Base-by-base conservation (phyloP, 2,113 vertebrate species). In the Eurystomus gularis region DNA sequence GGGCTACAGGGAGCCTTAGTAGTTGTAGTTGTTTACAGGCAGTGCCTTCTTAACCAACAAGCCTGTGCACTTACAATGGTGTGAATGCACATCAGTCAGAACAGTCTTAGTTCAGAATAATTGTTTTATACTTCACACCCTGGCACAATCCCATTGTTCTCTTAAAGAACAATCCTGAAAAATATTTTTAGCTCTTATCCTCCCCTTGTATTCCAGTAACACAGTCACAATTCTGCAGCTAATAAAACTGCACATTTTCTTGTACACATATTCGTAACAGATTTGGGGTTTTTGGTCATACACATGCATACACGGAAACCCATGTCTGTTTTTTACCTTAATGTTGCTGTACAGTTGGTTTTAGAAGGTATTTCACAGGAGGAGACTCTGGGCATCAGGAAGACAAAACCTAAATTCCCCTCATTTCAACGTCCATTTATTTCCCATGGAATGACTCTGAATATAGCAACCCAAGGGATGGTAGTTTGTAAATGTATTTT, bases 261-360 rank as follows among this genome's bases (percentile, higher is more conserved):
- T 28, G 10, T 48, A 51, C 29, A 55, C 21, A 18, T 73, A 44
- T 40, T 68, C 28, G 20, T 46, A 72, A 44, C 6, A 57, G 4
- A 69, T n/a, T 48, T 13, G 14, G 5, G 2, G 3, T 0, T 1
- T 9, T 60, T 37, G 24, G 20, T 46, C 44, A n/a, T 15, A 60
- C 11, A 29, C 25, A 29, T 16, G 8, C 13, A 60, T 5, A 40
- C 11, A 13, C 8, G 31, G 29, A 76, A 73, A 76, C 4, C 55
- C 48, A 37, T 26, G 2, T 17, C 39, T 42, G 33, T 33, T 79
- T 87, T 55, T 79, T 85, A 57, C 11, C n/a, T 55, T 66, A 49
- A 23, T 19, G 24, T 16, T 81, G 15, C 20, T 35, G 25, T 81
- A n/a, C 13, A 37, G 17, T 10, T 51, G 24, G 13, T 11, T 88